These are phyloP conservation scores for Leuciscus idus DNA, from an alignment of 2,113 vertebrate species.

Conservation along the genomic window DNA sequence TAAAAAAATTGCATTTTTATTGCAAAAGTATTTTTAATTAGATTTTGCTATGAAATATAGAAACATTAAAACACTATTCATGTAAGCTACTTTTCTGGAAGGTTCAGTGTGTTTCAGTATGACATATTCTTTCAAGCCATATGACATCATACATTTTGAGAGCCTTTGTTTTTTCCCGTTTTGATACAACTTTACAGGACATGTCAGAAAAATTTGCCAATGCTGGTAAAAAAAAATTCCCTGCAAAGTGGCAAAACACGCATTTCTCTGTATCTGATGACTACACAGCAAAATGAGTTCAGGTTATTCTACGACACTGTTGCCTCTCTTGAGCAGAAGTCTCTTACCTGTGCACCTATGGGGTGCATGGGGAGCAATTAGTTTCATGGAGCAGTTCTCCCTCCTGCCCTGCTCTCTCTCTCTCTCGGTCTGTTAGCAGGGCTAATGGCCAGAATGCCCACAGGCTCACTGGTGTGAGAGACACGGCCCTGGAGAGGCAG, in stretches of 20 bases:
- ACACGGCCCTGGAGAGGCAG: slow-evolving; percentile 43
- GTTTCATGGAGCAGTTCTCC: slow-evolving; percentile 34
- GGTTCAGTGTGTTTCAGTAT: no score
- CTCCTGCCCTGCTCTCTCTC: slow-evolving; percentile 47
- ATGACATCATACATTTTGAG: neutral
- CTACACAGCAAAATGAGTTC: slow-evolving; percentile 34
- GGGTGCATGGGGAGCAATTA: slow-evolving; percentile 59
- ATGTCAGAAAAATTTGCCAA: slow-evolving; percentile 24
- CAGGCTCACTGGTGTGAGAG: slow-evolving; percentile 38
- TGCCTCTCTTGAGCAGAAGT: slow-evolving; percentile 16
- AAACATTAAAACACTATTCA: no score
- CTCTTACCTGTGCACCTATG: slow-evolving; percentile 13
- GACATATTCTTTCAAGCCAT: neutral
- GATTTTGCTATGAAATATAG: no score
- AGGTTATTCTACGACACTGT: neutral
- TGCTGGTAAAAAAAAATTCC: neutral
- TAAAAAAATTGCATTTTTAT: no score
- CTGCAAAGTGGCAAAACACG: slow-evolving; percentile 8
- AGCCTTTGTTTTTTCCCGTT: neutral
- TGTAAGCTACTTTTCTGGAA: no score
- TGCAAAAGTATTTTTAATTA: no score
- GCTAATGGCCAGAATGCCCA: slow-evolving; percentile 51
- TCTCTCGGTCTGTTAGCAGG: slow-evolving; percentile 54
- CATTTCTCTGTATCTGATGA: slow-evolving; percentile 28
- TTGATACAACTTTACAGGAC: slow-evolving; percentile 15